Base-by-base conservation (phyloP, 2,888 invertebrate genomes). In the Galerucella nymphaeae region DNA sequence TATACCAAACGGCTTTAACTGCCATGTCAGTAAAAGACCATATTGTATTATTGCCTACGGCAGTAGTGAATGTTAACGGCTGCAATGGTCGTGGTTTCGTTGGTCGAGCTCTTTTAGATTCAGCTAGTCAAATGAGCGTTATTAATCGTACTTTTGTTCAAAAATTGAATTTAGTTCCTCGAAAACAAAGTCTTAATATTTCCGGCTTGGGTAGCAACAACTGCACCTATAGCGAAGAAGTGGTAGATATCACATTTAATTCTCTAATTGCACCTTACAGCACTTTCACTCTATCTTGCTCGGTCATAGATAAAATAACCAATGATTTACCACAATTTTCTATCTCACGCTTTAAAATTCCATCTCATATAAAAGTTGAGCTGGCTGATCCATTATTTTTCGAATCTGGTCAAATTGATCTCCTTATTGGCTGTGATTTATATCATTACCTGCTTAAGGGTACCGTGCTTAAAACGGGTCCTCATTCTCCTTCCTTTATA, bases 201-300 rank as follows among this genome's bases (percentile, higher is more conserved):
- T 57, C 57, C 8, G 57, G 57, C 13, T 57, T 57, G 20, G 57
- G 57, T 57, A 18, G 20, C 16, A 57, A 57, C 14, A 57, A 20
- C 13, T 48, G 48, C 13, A 48, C 48, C n/a, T 50, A 50, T n/a
- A 50, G 50, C n/a, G 50, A 16, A 50, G 50, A 50, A 50, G 50
- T 50, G 8, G n/a, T 50, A n/a, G 50, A 50, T n/a, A n/a, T 50
- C n/a, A 16, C 50, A 6, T 50, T 50, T 50, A n/a, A 13, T 16
- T 50, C 50, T 14, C 50, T 16, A n/a, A 14, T 50, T 50, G 48
- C 48, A 48, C n/a, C 48, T n/a, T n/a, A 48, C 48, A 13, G 13
- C 4, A 48, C 48, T 14, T 48, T 48, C n/a, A n/a, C 13, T 13
- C 6, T 42, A 13, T 42, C 42, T 42, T 42, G 45, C 14, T 45